Percentiles rank a stretch among this genome's conserved stretches.
Evolutionary conservation across 35 echinoderm and acorn worm species (phyloP).

Genomic region (Heliocidaris erythrogramma): DNA sequence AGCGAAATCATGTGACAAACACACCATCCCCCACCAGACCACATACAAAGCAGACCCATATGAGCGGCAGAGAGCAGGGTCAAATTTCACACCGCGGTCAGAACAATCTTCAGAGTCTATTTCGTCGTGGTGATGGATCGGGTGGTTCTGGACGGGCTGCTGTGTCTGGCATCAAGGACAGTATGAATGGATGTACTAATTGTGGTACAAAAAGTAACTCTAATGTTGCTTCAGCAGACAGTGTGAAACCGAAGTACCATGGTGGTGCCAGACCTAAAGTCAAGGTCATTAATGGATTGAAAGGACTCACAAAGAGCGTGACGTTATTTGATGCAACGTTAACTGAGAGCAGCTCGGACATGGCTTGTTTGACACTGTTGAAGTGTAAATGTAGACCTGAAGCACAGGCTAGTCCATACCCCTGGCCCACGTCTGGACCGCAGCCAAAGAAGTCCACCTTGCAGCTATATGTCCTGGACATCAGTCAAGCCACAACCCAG

Average conservation of each 20-base stretch:
- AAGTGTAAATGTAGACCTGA: conserved; percentile 18
- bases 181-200: conserved; percentile 34
- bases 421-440: not conserved
- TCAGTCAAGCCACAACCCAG: not conserved
- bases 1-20: conserved; percentile 21
- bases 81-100: conserved; percentile 19
- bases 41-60: conserved; percentile 12
- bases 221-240: not conserved
- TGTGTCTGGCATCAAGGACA: conserved; percentile 25
- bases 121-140: not conserved
- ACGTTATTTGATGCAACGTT: conserved; percentile 16
- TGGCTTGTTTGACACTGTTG: not conserved
- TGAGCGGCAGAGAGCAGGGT: not conserved
- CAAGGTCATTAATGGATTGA: conserved; percentile 31
- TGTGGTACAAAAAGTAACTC: not conserved
- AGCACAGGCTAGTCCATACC: not conserved
- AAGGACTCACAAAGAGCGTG: conserved; percentile 28
- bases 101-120: conserved; percentile 10
- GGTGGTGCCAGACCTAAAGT: conserved; percentile 45
- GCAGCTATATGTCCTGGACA: conserved; percentile 63
- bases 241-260: conserved; percentile 6
- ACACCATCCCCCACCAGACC: conserved; percentile 44
- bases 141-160: not conserved
- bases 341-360: not conserved
- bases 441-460: not conserved